Percentiles rank a stretch among this genome's conserved stretches.
Evolutionary conservation across 2,113 vertebrate species (phyloP).

Genomic region (Panthera uncia): DNA sequence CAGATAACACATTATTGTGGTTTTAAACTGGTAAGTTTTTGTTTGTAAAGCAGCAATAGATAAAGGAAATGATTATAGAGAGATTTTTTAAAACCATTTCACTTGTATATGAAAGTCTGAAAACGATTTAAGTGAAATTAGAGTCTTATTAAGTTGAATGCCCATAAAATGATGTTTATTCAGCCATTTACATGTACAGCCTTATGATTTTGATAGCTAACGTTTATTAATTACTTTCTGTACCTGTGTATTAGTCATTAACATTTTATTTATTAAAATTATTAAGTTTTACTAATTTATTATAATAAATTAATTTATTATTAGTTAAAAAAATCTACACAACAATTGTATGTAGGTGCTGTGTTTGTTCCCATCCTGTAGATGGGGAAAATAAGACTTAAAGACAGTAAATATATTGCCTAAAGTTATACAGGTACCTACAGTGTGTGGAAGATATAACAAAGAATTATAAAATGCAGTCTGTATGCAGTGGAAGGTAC

Average conservation of each 20-base stretch:
- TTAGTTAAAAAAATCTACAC: neutral
- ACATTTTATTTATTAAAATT: neutral
- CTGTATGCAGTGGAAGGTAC: neutral
- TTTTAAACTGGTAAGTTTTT: neutral
- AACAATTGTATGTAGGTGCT: neutral
- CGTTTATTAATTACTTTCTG: neutral
- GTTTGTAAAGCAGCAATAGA: neutral
- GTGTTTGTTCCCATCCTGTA: neutral
- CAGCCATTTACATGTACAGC: neutral
- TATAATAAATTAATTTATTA: neutral
- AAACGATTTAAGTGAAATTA: slow-evolving; percentile 22
- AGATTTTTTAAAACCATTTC: neutral
- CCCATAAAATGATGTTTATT: neutral
- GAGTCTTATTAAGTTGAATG: neutral
- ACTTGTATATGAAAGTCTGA: neutral
- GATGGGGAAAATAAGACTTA: neutral
- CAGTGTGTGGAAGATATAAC: neutral
- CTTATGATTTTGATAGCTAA: slow-evolving; percentile 19
- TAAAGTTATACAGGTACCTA: neutral
- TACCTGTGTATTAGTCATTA: neutral
- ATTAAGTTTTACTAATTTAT: no score
- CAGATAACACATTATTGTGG: neutral
- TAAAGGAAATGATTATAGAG: neutral
- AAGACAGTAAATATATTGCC: neutral
- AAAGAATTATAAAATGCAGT: neutral